These are phyloP conservation scores for Puffinus mauretanicus DNA, from an alignment of 2,113 vertebrate species.

Conservation along the genomic window DNA sequence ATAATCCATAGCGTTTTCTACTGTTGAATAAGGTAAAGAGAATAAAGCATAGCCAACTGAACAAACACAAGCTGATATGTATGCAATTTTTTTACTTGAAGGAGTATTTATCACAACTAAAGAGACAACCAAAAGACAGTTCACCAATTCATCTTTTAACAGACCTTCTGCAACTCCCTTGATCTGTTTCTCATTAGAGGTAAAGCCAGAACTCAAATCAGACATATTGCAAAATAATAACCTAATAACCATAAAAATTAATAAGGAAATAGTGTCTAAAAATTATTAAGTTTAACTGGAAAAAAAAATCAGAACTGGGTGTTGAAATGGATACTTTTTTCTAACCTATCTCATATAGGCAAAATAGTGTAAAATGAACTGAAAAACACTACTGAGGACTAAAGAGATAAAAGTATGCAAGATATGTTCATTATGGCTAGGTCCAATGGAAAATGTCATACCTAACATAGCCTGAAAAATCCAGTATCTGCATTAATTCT, in stretches of 20 bases:
- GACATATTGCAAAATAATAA: background rate
- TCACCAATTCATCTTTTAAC: background rate
- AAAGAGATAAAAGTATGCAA: background rate
- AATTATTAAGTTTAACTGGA: background rate
- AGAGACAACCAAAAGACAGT: background rate
- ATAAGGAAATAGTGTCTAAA: background rate
- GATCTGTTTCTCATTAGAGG: background rate
- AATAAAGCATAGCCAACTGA: constrained; percentile 15
- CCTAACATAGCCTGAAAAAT: background rate
- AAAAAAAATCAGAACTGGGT: background rate
- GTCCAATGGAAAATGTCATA: background rate
- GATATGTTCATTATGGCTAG: background rate
- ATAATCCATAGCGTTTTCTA: constrained; percentile 93
- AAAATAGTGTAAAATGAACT: background rate
- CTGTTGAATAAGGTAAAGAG: constrained; percentile 67
- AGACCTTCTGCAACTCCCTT: background rate
- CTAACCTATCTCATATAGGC: background rate
- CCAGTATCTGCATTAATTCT: background rate
- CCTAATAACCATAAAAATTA: background rate
- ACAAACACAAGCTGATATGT: background rate
- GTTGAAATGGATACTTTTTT: background rate
- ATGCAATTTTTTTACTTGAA: background rate
- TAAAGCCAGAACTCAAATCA: background rate
- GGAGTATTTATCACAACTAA: background rate
- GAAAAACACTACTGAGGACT: background rate